Evolutionary conservation across 1,140 invertebrate species (phyloP), one percentile per base, ranked within the genome.

Genomic region (Dendroctonus ponderosae): DNA sequence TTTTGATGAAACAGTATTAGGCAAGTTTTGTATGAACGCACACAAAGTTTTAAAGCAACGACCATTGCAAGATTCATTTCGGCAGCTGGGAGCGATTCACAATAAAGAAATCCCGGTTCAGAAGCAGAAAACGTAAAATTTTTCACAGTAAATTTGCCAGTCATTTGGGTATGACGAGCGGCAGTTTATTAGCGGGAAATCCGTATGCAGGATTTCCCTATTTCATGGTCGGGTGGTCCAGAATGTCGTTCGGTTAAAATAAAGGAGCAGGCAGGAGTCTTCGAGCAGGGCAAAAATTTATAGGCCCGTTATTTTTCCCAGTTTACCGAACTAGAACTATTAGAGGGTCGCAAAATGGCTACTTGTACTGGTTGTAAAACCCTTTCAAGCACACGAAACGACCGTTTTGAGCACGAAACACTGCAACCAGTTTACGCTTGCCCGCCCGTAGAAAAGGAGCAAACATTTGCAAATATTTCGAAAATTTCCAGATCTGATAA

Each of bases 131-230:
- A 7, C 51, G 38, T 61, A 67, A 67, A 61, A 67, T 67, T 62
- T 67, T 67, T 67, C 59, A 61, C 66, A 62, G 58, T 67, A 67
- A 57, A 67, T 67, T 67, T 62, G 51, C 66, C 58, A 50, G 57
- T 62, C 66, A 43, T 67, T 67, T 57, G 58, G 41, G 49, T 67
- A 67, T 62, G 66, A 67, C 58, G 59, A 62, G 62, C 66, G 58
- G 59, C 66, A 61, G 58, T 67, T 62, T 67, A 67, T 67, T 67
- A 67, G 52, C 26, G 41, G 52, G 43, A 43, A 66, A 67, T 67
- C 60, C 66, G 61, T 62, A 67, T 62, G 58, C 50, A 53, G 59
- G 66, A 67, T 62, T 62, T 62, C 66, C 57, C 59, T 67, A 67
- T 67, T 67, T 67, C 58, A 67, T 62, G 66, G 58, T 57, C 52